These are phyloP conservation scores for Drosophila baimaii DNA, from an alignment of 1,140 invertebrate species.

Conservation along the genomic window DNA sequence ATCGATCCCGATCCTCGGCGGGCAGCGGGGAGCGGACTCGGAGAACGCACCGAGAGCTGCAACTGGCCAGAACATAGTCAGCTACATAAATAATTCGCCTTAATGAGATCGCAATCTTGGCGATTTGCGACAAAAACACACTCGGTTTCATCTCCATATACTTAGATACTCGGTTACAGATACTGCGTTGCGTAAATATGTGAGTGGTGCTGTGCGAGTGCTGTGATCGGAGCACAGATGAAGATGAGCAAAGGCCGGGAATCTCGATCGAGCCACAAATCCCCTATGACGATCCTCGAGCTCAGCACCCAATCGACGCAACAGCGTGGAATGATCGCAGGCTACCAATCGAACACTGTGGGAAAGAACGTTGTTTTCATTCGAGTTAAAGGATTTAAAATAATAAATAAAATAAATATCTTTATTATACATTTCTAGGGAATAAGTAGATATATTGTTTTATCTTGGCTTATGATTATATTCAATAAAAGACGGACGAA, in stretches of 20 bases:
- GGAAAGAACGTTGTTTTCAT: too few species aligned
- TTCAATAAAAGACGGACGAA: too few species aligned
- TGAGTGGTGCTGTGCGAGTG: conserved; percentile 52
- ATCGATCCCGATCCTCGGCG: conserved; percentile 32
- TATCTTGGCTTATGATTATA: too few species aligned
- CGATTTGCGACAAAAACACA: conserved; percentile 80
- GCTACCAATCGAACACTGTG: conserved; percentile 25
- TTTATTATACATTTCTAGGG: too few species aligned
- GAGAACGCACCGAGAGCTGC: conserved; percentile 65
- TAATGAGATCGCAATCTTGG: conserved; percentile 80
- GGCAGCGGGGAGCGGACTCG: background rate
- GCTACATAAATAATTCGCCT: conserved; percentile 83
- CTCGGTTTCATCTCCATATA: conserved; percentile 56
- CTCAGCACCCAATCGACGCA: conserved; percentile 39
- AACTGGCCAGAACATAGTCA: conserved; percentile 75
- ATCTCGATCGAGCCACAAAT: conserved; percentile 65
- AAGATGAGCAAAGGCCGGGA: conserved; percentile 70
- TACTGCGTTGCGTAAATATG: conserved; percentile 17
- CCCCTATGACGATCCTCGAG: conserved; percentile 68
- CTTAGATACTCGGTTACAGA: conserved; percentile 17
- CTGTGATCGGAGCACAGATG: conserved; percentile 55
- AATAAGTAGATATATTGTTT: too few species aligned
- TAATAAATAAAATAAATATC: too few species aligned
- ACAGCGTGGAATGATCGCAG: conserved; percentile 19
- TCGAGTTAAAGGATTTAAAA: too few species aligned